Base-by-base conservation (phyloP, 2,113 vertebrate genomes). In the Phyllopteryx taeniolatus region DNA sequence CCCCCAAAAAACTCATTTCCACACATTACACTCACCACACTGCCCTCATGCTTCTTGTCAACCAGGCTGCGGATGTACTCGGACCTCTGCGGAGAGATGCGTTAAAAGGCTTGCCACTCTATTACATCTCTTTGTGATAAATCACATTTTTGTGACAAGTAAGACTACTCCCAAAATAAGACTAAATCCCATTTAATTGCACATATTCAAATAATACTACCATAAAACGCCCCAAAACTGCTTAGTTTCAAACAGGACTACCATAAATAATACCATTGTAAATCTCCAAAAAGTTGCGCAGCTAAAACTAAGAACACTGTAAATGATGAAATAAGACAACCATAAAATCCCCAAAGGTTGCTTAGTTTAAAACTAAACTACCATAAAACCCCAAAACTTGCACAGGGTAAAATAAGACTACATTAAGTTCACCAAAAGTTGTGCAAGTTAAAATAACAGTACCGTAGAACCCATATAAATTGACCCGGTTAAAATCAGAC, bases 21-120 rank as follows among this genome's bases (percentile, higher is more conserved):
- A 42, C n/a, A 33, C 22, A 12, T 59, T 13, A 3, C 27, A 93
- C 93, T 94, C 85, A 98, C 97, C 91, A 92, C 92, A 75, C 93
- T 93, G 4, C 91, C 82, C 10, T 94, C 91, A 10, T 79, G 89
- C 62, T 73, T 95, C 84, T 92, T 95, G 76, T 96, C 96, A 71
- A 93, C 93, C 76, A 95, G 89, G 79, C 91, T 86, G 59, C 93
- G 93, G 31, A 93, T 87, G 70, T 94, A 94, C 56, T 96, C 95
- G 0, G 92, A 88, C 74, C 91, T 91, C 97, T 98, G 78, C 19
- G 78, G 19, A 79, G 74, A 74, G 44, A 75, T 22, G 59, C 5
- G 8, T 39, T 47, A 14, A 66, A 47, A 43, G 49, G 54, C 9
- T 57, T 9, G 5, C 2, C 10, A 31, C 11, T 9, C 11, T 27